A percentile compares a stretch with the other conserved stretches of the same genome.
These are phyloP conservation scores for Brachionus rotundiformis DNA, from an alignment of 1,140 invertebrate species.

Conservation along the genomic window DNA sequence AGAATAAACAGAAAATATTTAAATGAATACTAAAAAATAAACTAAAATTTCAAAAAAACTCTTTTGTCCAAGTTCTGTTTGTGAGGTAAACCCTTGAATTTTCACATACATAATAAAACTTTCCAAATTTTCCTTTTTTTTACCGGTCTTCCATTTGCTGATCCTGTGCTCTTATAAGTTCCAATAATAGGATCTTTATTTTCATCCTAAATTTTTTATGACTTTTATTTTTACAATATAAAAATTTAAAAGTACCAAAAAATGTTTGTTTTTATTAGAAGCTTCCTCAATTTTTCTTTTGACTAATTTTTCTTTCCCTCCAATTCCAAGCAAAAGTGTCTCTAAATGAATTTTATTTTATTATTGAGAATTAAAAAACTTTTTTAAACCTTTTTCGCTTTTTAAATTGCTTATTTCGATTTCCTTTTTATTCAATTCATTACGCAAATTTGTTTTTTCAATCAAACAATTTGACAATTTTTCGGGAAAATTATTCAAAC, in stretches of 20 bases:
- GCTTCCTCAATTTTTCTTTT: too few relatives aligned
- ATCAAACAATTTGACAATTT: neutral
- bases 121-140: neutral
- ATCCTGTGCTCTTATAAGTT: neutral
- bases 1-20: too few relatives aligned
- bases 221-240: neutral
- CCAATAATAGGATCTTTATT: neutral
- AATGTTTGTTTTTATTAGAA: too few relatives aligned
- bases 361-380: neutral
- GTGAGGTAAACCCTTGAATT: neutral
- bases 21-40: too few relatives aligned
- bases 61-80: too few relatives aligned
- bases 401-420: neutral
- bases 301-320: too few relatives aligned
- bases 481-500: neutral
- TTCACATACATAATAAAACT: constrained; percentile 1
- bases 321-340: too few relatives aligned
- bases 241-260: neutral
- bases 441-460: neutral
- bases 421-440: neutral
- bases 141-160: neutral
- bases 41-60: too few relatives aligned
- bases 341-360: neutral
- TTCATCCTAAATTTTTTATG: neutral
- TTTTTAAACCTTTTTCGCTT: neutral